phyloP scores from a whole-genome alignment of 2,797 vertebrate species.

The Xenops minutus region DNA sequence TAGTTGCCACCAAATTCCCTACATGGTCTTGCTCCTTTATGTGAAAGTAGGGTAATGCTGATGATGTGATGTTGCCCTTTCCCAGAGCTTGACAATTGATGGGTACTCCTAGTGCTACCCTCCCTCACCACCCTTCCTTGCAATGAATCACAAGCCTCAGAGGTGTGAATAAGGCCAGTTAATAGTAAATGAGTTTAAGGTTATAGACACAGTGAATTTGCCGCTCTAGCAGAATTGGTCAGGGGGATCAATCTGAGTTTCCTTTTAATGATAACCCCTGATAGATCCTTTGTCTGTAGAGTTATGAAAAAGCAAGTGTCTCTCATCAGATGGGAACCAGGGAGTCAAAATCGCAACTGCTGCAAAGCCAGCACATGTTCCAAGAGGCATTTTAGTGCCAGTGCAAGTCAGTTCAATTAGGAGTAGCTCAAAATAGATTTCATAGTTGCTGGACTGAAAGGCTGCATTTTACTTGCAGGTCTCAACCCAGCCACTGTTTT shows the following conservation, averaged over 20 bases:
- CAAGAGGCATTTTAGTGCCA: conserved; percentile 31
- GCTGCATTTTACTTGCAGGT: background rate
- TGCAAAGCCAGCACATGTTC: conserved; percentile 34
- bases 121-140: background rate
- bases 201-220: conserved; percentile 51
- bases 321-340: conserved; percentile 8
- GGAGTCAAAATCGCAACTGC: conserved; percentile 53
- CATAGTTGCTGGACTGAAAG: background rate
- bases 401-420: conserved; percentile 45
- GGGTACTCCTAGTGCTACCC: background rate
- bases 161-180: conserved; percentile 56
- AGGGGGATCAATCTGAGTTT: conserved; percentile 52
- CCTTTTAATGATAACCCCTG: conserved; percentile 56
- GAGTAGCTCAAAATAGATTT: conserved; percentile 60
- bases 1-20: background rate
- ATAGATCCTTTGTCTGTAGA: conserved; percentile 45
- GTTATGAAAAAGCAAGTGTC: conserved; percentile 37
- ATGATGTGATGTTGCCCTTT: conserved; percentile 45
- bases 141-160: conserved; percentile 48
- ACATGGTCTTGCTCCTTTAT: conserved; percentile 12
- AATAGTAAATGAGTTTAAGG: conserved; percentile 63
- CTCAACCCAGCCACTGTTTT: background rate
- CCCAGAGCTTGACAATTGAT: conserved; percentile 33
- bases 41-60: conserved; percentile 21
- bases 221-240: conserved; percentile 44